Base-by-base conservation (phyloP, 1,140 invertebrate species). In the Pteromalus puparum region DNA sequence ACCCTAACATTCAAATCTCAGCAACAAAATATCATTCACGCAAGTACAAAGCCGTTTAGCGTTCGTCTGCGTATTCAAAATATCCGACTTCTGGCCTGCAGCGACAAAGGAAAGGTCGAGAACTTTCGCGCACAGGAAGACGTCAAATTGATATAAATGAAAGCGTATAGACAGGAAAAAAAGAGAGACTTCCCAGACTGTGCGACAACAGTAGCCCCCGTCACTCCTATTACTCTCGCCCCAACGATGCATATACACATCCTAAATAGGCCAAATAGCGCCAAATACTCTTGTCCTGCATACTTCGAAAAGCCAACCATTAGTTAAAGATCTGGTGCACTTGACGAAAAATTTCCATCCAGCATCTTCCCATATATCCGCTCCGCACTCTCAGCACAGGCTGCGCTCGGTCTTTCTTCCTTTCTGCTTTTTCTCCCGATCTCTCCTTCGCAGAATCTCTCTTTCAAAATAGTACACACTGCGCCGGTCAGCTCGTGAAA, bases 331-430 rank as follows among this genome's bases (percentile, higher is more conserved):
- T 42, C 42, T 48, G 42, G 73, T 75, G 73, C 38, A 75, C 73
- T 75, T 75, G 73, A 75, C 73, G 73, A 75, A 75, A 75, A 75
- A 75, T 75, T 48, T 75, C n/a, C 42, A 26, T 10, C 73, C 15
- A 75, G 9, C 73, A 7, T 75, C n/a, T 75, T 75, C 73, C 73
- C 73, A 48, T n/a, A n/a, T n/a, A n/a, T 75, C 73, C 42, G 24
- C 13, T 42, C 13, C 24, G 2, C 6, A n/a, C n/a, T n/a, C n/a
- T n/a, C n/a, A n/a, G 9, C 13, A 13, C 12, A 26, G 26, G 24
- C 6, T 28, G 46, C 42, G 15, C 53, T 46, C 4, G 46, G 21
- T 34, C 72, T 15, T 38, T 73, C 72, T 73, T 73, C 34, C 72
- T 73, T 34, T 73, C 21, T n/a, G 4, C 53, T 61, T 28, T 75